Evolutionary conservation across 2,113 vertebrate genomes (phyloP).

Genomic region (Chloroceryle aenea): DNA sequence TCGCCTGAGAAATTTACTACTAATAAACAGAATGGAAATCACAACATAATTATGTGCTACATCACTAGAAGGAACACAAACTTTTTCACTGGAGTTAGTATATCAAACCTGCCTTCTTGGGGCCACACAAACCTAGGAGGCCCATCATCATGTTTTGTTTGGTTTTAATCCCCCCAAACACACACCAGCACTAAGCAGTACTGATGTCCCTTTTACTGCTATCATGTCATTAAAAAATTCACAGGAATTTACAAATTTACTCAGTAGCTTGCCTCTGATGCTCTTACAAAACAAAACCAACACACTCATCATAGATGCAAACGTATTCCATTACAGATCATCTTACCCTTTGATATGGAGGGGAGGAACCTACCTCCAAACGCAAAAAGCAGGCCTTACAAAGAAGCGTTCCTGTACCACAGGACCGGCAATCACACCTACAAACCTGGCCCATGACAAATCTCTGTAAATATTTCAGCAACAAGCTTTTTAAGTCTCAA

Average conservation of each 20-base stretch:
- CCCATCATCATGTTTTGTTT: not conserved
- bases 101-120: not conserved
- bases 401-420: not conserved
- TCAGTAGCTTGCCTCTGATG: not conserved
- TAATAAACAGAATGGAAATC: not conserved
- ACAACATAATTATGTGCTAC: not conserved
- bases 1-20: not conserved
- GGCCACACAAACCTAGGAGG: not conserved
- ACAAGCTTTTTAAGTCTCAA: not conserved
- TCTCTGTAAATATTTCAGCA: not conserved
- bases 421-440: not conserved
- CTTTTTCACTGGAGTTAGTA: not conserved
- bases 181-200: accelerated
- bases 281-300: not conserved
- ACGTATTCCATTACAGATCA: not conserved
- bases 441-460: not conserved
- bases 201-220: not conserved
- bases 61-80: not conserved
- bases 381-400: not conserved
- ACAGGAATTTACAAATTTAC: not conserved
- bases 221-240: not conserved
- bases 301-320: not conserved
- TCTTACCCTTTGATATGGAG: not conserved
- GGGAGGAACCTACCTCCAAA: not conserved
- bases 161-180: not conserved